Evolutionary conservation across 2,888 invertebrate species (phyloP).

Genomic region (Pseudoips prasinana): DNA sequence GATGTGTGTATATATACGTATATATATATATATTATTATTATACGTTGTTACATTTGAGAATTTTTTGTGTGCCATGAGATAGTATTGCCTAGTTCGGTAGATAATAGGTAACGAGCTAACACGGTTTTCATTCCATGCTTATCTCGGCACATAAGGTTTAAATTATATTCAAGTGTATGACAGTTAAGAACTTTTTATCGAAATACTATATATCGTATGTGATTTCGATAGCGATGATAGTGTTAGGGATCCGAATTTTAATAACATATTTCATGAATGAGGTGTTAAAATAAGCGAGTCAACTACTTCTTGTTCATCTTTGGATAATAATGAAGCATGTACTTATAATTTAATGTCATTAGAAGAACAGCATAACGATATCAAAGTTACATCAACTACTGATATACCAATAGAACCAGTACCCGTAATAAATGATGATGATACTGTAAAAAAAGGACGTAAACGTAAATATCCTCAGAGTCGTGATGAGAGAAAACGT

Average conservation of each 20-base stretch:
- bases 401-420: conserved; percentile 7
- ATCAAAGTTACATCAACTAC: conserved; percentile 4
- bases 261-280: conserved; percentile 5
- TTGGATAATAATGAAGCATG: conserved; percentile 1
- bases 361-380: background rate
- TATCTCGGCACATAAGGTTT: no score
- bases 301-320: conserved; percentile 12
- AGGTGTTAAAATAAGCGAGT: conserved; percentile 7
- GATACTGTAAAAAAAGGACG: conserved; percentile 7
- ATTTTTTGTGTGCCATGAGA: no score
- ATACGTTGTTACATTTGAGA: no score
- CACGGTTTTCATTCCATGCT: no score
- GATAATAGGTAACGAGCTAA: no score
- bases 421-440: conserved; percentile 6
- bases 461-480: conserved; percentile 8
- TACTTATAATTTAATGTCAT: background rate
- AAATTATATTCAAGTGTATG: no score
- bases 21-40: no score
- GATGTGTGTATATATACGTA: no score
- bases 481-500: conserved; percentile 8
- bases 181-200: no score
- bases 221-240: conserved; percentile 9
- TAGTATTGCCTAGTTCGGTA: no score
- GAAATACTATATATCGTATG: no score
- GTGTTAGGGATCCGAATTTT: conserved; percentile 8